Percentiles rank a stretch among this genome's conserved stretches.
Conservation (phyloP, 2,888 invertebrate species). For the Baccha elongata region DNA sequence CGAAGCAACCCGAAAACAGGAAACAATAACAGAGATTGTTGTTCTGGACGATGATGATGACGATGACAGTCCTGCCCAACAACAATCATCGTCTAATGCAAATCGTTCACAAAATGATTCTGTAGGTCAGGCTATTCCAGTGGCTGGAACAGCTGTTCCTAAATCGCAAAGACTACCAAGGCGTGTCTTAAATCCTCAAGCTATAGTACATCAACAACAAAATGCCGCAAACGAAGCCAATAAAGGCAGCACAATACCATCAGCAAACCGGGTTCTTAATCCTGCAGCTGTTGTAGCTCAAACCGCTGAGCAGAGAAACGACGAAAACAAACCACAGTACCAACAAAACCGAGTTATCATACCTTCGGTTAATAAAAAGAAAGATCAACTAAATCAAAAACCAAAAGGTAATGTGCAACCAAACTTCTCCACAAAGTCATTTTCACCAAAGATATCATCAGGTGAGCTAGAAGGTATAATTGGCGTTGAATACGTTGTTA, state of each 20-base stretch:
- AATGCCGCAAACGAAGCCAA: neutral
- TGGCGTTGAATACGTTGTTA: constrained; percentile 91
- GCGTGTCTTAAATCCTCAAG: neutral
- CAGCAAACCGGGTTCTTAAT: constrained; percentile 37
- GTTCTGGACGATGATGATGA: constrained; percentile 60
- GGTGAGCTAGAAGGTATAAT: constrained; percentile 81
- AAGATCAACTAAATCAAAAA: neutral
- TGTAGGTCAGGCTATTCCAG: constrained; percentile 11
- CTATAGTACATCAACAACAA: neutral
- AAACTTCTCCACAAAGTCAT: constrained; percentile 74
- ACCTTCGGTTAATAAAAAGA: constrained; percentile 71
- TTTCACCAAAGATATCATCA: constrained; percentile 32
- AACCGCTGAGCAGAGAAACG: neutral
- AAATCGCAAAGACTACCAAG: constrained; percentile 26
- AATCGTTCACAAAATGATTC: neutral
- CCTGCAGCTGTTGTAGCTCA: constrained; percentile 60
- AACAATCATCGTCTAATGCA: neutral
- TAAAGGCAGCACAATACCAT: neutral
- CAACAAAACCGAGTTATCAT: constrained; percentile 75
- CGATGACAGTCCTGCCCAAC: neutral
- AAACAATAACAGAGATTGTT: constrained; percentile 55
- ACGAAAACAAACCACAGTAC: constrained; percentile 58
- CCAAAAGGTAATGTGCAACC: constrained; percentile 11
- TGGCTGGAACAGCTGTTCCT: constrained; percentile 26
- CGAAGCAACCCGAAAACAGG: no score